phyloP scores from a whole-genome alignment of 2,113 vertebrate genomes.

The Cettia cetti region DNA sequence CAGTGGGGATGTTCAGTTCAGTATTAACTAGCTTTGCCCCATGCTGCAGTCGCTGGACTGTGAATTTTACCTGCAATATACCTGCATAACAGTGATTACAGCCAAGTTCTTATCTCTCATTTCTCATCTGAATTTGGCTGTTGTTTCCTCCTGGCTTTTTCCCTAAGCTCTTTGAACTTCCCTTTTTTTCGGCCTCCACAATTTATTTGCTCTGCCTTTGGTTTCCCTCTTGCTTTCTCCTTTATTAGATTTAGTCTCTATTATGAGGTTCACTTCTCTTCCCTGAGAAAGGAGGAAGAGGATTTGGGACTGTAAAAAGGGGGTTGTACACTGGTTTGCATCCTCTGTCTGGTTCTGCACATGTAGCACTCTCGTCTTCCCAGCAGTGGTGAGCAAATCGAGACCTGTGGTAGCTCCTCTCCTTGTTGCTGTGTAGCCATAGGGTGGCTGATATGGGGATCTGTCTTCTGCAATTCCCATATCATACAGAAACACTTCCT shows the following conservation, averaged over 20 bases:
- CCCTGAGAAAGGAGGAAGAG: background rate
- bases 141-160: background rate
- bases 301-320: background rate
- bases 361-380: background rate
- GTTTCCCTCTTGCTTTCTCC: background rate
- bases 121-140: background rate
- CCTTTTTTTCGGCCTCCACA: rapidly evolving
- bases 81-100: background rate
- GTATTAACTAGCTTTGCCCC: background rate
- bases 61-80: background rate
- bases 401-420: background rate
- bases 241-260: background rate
- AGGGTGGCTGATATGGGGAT: rapidly evolving
- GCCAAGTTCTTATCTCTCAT: background rate
- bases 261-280: background rate
- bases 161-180: background rate
- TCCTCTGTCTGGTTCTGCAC: background rate
- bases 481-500: background rate
- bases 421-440: background rate
- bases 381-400: background rate
- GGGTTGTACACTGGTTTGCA: background rate
- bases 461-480: background rate
- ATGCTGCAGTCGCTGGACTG: background rate
- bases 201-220: background rate
- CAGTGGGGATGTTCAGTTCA: background rate